These are phyloP conservation scores for Brachyhypopomus occidentalis DNA, from an alignment of 2,113 vertebrate species.

Conservation along the genomic window DNA sequence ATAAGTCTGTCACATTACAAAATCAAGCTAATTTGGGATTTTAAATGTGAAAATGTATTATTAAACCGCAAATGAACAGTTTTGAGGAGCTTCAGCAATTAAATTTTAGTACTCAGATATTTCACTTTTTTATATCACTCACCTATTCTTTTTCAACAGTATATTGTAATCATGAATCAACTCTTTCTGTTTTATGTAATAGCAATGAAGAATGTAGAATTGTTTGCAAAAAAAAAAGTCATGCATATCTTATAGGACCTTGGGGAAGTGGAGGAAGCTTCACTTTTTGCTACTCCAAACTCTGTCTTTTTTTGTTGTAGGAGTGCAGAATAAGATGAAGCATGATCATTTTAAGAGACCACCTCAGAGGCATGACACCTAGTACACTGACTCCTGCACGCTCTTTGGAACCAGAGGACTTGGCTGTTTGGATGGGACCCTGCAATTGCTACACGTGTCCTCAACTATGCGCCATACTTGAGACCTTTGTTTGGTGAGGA, in stretches of 20 bases:
- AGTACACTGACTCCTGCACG: not conserved
- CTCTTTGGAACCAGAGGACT: conserved; percentile 20
- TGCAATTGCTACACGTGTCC: not conserved
- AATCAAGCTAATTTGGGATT: too few species aligned
- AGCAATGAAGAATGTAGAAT: too few species aligned
- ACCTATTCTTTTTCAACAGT: too few species aligned
- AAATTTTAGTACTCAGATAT: too few species aligned
- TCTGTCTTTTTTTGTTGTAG: conserved; percentile 1
- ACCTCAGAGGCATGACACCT: conserved; percentile 3
- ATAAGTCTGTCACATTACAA: not conserved
- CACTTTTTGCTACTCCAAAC: not conserved
- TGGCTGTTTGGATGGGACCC: not conserved
- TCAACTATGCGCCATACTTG: conserved; percentile 30
- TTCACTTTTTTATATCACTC: too few species aligned
- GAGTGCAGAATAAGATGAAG: conserved; percentile 10
- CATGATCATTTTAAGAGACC: conserved; percentile 19
- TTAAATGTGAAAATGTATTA: too few species aligned
- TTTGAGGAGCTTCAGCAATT: too few species aligned
- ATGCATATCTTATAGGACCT: too few species aligned
- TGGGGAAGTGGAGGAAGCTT: not conserved
- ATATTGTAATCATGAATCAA: too few species aligned
- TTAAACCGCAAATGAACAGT: too few species aligned
- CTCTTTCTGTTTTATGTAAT: too few species aligned
- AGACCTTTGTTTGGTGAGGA: conserved; percentile 28
- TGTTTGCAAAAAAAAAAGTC: too few species aligned